Evolutionary conservation across 2,888 invertebrate species (phyloP), one percentile per base, ranked within the genome.

Genomic region (Plemyria rubiginata): DNA sequence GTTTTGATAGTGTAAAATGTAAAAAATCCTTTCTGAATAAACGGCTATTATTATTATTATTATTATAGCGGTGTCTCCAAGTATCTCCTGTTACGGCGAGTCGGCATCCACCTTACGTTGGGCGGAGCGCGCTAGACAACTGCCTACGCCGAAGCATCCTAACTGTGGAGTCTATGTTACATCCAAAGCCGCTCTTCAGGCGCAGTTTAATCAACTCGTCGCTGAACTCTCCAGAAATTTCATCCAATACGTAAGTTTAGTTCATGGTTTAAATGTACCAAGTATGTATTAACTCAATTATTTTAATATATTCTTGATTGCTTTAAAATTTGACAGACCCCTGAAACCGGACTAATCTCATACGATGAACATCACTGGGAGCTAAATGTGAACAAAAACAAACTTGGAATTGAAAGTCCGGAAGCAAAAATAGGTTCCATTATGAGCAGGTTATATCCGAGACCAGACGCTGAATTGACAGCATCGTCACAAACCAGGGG

Each of bases 51-150:
- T n/a, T n/a, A n/a, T n/a, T n/a, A n/a, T n/a, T n/a, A n/a, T n/a
- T n/a, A n/a, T n/a, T n/a, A n/a, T n/a, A n/a, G 97, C 96, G 64
- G 94, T 97, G 71, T 96, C 96, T 13, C 96, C 97, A 55, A 95
- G 96, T 67, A 95, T 94, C 70, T 91, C 93, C 53, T 96, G 95
- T 87, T 96, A 96, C 94, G 95, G 94, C 75, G 97, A 97, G 86
- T 96, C 96, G 8, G 94, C 97, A 54, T 96, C 96, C 75, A 97
- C 97, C n/a, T 92, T 97, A 51, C 94, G 96, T 65, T 97, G 96
- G 93, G 96, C 96, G 62, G 95, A 96, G 73, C 91, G 96, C 65
- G 96, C 97, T 71, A 95, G 96, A 68, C 95, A 94, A 74, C 94
- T 97, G 55, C 89, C 87, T 0, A 72, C 80, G 2, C 73, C 80